Evolutionary conservation across 1,140 invertebrate species (phyloP).

Genomic region (Hetaerina americana): DNA sequence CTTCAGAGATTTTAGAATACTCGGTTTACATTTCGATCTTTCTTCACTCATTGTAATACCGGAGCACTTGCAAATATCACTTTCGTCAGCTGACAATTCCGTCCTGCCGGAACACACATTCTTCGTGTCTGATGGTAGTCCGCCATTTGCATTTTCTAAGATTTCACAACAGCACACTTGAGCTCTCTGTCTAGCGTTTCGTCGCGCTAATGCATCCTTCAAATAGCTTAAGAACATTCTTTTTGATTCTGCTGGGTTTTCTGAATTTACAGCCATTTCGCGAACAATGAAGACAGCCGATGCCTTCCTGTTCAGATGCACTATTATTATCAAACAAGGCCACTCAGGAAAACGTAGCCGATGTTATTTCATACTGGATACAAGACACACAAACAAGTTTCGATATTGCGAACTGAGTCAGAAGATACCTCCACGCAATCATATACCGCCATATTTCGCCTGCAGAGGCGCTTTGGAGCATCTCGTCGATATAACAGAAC

Average conservation of each 20-base stretch:
- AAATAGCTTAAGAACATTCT: background rate
- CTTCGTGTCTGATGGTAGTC: background rate
- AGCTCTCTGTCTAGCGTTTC: background rate
- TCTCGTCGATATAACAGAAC: no score
- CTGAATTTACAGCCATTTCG: background rate
- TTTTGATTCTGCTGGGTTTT: background rate
- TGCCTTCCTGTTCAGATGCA: background rate
- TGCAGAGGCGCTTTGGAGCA: no score
- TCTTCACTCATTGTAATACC: conserved; percentile 2
- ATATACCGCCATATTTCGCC: no score
- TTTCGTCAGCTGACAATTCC: background rate
- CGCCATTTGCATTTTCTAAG: conserved; percentile 7
- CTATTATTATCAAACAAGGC: background rate
- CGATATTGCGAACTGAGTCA: no score
- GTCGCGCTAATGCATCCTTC: conserved; percentile 1
- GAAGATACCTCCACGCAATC: no score
- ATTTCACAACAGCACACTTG: conserved; percentile 3
- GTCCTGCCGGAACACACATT: background rate
- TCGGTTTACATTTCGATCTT: background rate
- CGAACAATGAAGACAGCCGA: background rate
- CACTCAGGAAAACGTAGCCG: no score
- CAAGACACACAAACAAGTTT: no score
- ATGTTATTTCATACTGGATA: no score
- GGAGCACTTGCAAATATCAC: background rate
- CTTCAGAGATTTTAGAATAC: background rate